These are phyloP conservation scores for Papilio xuthus DNA, from an alignment of 1,140 invertebrate genomes.

Conservation along the genomic window DNA sequence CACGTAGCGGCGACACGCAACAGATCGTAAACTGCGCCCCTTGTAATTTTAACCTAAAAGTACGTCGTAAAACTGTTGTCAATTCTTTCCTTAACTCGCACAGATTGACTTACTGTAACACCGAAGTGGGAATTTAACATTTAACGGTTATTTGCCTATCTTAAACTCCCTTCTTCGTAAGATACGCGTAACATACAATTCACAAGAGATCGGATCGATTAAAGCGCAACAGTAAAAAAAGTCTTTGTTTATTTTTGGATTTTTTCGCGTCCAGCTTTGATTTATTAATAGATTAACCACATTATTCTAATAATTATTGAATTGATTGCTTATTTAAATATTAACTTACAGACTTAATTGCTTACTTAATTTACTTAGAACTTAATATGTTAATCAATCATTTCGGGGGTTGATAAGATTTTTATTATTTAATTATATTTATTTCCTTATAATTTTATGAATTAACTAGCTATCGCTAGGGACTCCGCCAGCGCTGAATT, in stretches of 20 bases:
- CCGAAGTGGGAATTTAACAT: constrained; percentile 3
- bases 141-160: constrained; percentile 31
- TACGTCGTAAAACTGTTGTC: constrained; percentile 62
- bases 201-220: not conserved
- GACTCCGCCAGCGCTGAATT: no score
- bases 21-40: constrained; percentile 55
- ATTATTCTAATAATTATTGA: no score
- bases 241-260: not conserved
- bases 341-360: no score
- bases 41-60: constrained; percentile 59
- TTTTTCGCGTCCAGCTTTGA: not conserved
- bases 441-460: not conserved
- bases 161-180: constrained; percentile 8
- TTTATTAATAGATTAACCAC: no score
- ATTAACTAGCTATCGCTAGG: no score
- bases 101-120: constrained; percentile 51
- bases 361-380: no score
- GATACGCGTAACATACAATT: not conserved
- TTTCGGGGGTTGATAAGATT: not conserved
- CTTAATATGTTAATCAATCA: no score
- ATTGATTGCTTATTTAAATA: no score
- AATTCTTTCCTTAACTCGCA: constrained; percentile 58
- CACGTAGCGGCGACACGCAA: constrained; percentile 40
- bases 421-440: not conserved
- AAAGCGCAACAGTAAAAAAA: not conserved